These are phyloP conservation scores for Aporophyla nigra DNA, from an alignment of 2,888 invertebrate species.

Conservation along the genomic window DNA sequence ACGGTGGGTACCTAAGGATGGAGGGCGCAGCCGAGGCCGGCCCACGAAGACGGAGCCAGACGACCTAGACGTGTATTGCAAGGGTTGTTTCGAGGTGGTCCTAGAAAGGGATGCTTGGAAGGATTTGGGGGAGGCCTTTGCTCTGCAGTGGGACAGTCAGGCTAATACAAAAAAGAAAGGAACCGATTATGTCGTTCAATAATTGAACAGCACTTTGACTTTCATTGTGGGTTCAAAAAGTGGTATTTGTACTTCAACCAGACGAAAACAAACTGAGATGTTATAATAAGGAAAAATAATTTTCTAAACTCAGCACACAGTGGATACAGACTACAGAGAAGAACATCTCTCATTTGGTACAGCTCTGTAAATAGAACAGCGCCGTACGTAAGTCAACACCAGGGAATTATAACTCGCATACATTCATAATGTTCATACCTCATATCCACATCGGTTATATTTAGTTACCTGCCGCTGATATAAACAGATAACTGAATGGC, in stretches of 20 bases:
- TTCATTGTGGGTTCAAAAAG: background rate
- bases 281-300: background rate
- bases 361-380: slow-evolving; percentile 28
- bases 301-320: background rate
- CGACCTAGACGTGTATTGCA: too few relatives aligned
- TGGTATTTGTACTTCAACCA: background rate
- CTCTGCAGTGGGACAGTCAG: too few relatives aligned
- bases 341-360: background rate
- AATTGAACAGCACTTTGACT: background rate
- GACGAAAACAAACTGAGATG: background rate
- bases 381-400: slow-evolving; percentile 35
- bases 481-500: background rate
- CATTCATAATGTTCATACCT: slow-evolving; percentile 3
- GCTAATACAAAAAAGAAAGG: too few relatives aligned
- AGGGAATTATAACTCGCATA: slow-evolving; percentile 15
- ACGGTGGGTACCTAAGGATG: too few relatives aligned
- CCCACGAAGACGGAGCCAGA: too few relatives aligned
- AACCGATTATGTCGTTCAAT: background rate
- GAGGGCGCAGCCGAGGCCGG: too few relatives aligned
- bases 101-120: too few relatives aligned
- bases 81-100: too few relatives aligned
- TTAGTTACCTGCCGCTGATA: background rate
- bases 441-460: background rate
- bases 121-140: too few relatives aligned
- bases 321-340: background rate